Evolutionary conservation across 2,888 invertebrate species (phyloP), one percentile per base, ranked within the genome.

Genomic region (Noctua comes): DNA sequence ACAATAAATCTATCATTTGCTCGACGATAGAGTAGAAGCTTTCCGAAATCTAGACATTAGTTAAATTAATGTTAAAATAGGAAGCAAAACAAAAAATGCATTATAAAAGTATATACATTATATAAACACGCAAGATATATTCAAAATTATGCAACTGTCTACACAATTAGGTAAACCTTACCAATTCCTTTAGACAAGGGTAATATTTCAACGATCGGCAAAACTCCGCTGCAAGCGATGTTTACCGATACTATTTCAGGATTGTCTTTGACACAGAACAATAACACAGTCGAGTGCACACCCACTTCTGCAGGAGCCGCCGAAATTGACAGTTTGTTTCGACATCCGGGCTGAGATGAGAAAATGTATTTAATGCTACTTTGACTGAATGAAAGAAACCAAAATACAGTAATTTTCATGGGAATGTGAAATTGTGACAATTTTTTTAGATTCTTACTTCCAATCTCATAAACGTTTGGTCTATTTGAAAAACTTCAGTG

Each of bases 201-300:
- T 48, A 97, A 88, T 90, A 96, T 95, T 89, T 96, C 96, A 65
- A 98, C 95, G 31, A 95, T 93, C 62, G 97, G 94, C 68, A 96
- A 93, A 11, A 97, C 95, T 36, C 97, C 97, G 64, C 93, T 95
- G 85, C 97, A 97, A 21, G 93, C 91, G 11, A 98, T 90, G 85
- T 96, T 93, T 18, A 97, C 95, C 10, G 92, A 90, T 57, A 97
- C 95, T 59, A 97, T 95, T 86, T 96, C 95, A 0, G 98, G 97
- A 91, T 98, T 98, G 88, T 97, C 96, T 89, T 97, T 97, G 5
- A 97, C 91, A 86, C 96, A 95, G 82, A 96, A 95, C 62, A 96
- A 76, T 24, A 97, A 87, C 18, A 93, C 89, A 77, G 90, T 93
- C 21, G 83, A 92, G 73, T 95, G 94, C 11, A 92, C 89, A 11